These are phyloP conservation scores for Luperina testacea DNA, from an alignment of 2,888 invertebrate species.

Conservation along the genomic window DNA sequence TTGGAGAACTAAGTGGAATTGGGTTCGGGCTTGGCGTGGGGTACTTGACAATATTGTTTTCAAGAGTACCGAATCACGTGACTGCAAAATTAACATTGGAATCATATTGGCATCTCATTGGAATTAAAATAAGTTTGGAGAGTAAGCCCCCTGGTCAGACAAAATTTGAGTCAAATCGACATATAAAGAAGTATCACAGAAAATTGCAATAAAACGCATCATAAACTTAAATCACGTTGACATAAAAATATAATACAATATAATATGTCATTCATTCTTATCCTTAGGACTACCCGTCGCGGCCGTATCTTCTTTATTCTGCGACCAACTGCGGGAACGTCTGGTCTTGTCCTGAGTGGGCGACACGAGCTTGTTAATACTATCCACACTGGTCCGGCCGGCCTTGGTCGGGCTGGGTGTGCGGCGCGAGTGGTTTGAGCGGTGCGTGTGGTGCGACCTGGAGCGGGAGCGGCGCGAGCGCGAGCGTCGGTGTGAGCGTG, in stretches of 20 bases:
- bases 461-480: conserved; percentile 71
- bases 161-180: background rate
- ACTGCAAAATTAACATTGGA: too few relatives aligned
- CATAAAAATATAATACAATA: conserved; percentile 21
- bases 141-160: too few relatives aligned
- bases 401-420: background rate
- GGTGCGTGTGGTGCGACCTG: conserved; percentile 39
- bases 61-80: too few relatives aligned
- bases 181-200: background rate
- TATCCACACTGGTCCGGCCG: conserved; percentile 60
- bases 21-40: too few relatives aligned
- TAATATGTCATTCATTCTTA: conserved; percentile 60
- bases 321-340: conserved; percentile 91
- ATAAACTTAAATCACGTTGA: conserved; percentile 13
- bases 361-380: conserved; percentile 56
- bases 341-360: conserved; percentile 57
- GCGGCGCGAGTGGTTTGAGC: conserved; percentile 37
- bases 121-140: too few relatives aligned
- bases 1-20: too few relatives aligned
- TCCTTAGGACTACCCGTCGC: conserved; percentile 89
- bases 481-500: conserved; percentile 75
- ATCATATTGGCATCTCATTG: too few relatives aligned
- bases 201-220: conserved; percentile 21
- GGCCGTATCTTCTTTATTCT: conserved; percentile 87
- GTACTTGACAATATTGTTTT: too few relatives aligned